Evolutionary conservation across 2,888 invertebrate species (phyloP), one percentile per base, ranked within the genome.

Genomic region (Drosophila meridionalis): DNA sequence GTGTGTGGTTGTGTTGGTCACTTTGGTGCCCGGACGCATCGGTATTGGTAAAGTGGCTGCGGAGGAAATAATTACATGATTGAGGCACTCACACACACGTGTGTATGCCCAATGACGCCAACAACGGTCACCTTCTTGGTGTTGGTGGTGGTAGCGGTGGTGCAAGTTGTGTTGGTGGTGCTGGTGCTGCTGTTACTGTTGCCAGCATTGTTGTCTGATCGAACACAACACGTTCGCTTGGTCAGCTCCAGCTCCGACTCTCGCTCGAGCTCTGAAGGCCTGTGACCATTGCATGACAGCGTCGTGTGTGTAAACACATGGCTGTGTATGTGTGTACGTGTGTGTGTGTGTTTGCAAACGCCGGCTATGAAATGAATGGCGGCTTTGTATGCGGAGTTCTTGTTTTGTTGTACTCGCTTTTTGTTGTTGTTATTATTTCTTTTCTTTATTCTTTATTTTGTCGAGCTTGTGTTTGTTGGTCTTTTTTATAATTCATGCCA

Each of bases 41-140:
- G 68, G 85, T 83, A 78, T 82, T 76, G 78, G 78, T 80, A 70
- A 74, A 81, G 70, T 73, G 79, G 80, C 82, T 87, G 91, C 89
- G 87, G 90, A 91, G 91, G 92, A 93, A 93, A 93, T 93, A 93
- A 92, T 93, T 92, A 93, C 90, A 92, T 91, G 92, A 92, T 92
- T 92, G 92, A 91, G 90, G 92, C 80, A 90, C 85, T 79, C 78
- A 74, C 69, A 69, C 71, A 76, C 69, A 76, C 64, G 42, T 12
- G 42, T 57, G 67, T 58, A 67, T 56, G 74, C 69, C 83, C 78
- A 76, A 74, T 73, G 69, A 75, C 76, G 82, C 72, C 48, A 66
- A 73, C 68, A 68, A 64, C 65, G 64, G 53, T 58, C 53, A 69
- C 61, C 32, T 76, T 80, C 67, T 56, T 50, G 14, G 3, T 43